Evolutionary conservation across 2,888 invertebrate genomes (phyloP), one percentile per base, ranked within the genome.

Genomic region (Lasioglossum vierecki): DNA sequence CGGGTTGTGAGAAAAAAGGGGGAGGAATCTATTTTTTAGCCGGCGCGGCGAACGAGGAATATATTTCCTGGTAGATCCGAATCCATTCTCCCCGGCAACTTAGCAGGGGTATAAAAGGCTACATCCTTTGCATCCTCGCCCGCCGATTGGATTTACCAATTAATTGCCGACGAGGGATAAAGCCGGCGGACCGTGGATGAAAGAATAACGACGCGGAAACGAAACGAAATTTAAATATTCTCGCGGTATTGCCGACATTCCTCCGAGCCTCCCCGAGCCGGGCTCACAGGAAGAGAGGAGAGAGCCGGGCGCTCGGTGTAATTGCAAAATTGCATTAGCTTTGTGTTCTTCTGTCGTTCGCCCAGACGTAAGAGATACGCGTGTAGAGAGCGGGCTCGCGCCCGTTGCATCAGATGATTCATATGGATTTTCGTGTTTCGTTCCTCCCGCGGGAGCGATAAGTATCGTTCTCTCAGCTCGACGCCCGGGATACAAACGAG

Each of bases 271-370:
- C 81, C 78, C 84, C 78, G 71, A 30, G 63, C 63, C 63, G 26
- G 30, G 70, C 71, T 57, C 76, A 66, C 71, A 80, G 86, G 85
- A 86, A 89, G 89, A 88, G 88, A 82, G 75, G 75, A 84, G 84
- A 84, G 84, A 75, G 88, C 83, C 77, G 83, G 90, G 87, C 53
- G 88, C 89, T 88, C 91, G 89, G 91, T 90, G 92, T 93, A 93
- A 93, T 93, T 93, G 93, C 92, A 93, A 93, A 93, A 93, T 93
- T 93, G 93, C 93, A 93, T 93, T 93, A 93, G 93, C 93, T 93
- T 93, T 93, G 93, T 92, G 92, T 92, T 92, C 93, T 91, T 93
- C 91, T 89, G 91, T 90, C 91, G 89, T 92, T 92, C 92, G 93
- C 84, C 90, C 93, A 92, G 92, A 92, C 92, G 91, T 92, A 92